Evolutionary conservation across 2,797 vertebrate species (phyloP), one percentile per base, ranked within the genome.

Genomic region (Novumbra hubbsi): DNA sequence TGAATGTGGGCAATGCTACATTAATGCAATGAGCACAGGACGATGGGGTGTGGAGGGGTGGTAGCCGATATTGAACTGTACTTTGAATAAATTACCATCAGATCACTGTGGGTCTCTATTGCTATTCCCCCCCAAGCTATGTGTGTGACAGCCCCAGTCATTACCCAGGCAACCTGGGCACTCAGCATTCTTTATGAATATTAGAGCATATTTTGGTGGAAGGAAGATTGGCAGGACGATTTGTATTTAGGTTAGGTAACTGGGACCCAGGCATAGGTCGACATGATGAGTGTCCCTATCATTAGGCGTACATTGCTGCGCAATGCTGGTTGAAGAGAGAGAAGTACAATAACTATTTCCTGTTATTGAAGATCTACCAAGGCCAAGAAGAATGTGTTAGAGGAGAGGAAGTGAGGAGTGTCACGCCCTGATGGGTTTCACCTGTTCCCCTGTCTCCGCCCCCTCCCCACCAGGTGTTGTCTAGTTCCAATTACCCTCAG

Each of bases 81-180:
- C 41, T 90, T 91, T 93, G 87, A 95, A 93, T 94, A 93, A 94
- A 93, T 94, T 92, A 93, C 92, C 91, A 91, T 91, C 83, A 88
- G 82, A 89, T 76, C 77, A 76, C 75, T 88, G 84, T 19, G 81
- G 71, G 52, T 83, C 87, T 78, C 86, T 86, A 82, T 87, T 82
- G 87, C 76, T 91, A 24, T n/a, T n/a, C n/a, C 55, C 55, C n/a
- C 55, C 86, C 76, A 76, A 85, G 79, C 85, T 88, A 85, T 85
- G 88, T 92, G 89, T 45, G 41, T 45, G 41, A 93, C 93, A 88
- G 17, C 80, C 80, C 83, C 75, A 38, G 34, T 38, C 34, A 84
- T 92, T 93, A 90, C 88, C 88, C 83, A 77, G 86, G 84, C 92
- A 88, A 91, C 90, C 84, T 76, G 77, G 84, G 65, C 89, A 88